Percentiles rank a stretch among this genome's conserved stretches.
phyloP scores from a whole-genome alignment of 2,888 invertebrate species.

The Clusia tigrina region DNA sequence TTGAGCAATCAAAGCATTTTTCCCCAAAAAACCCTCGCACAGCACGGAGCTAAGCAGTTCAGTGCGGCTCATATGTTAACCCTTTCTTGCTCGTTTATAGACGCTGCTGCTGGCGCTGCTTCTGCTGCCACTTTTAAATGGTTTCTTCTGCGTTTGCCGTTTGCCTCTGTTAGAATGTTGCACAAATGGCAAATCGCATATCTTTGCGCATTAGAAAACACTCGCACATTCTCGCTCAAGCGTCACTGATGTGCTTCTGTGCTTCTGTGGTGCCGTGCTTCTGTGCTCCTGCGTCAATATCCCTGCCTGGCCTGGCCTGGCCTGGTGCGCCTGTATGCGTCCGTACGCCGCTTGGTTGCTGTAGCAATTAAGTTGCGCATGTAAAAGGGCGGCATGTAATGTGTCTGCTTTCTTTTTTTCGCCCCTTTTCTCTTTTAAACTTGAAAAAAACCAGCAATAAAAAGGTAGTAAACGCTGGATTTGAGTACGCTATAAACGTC shows the following conservation, averaged over 20 bases:
- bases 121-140: background rate
- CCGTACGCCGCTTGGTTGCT: background rate
- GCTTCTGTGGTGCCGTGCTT: no score
- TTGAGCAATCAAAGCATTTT: no score
- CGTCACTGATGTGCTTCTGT: background rate
- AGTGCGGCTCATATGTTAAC: no score
- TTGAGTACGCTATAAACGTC: background rate
- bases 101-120: background rate
- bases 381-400: background rate
- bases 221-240: background rate
- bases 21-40: no score
- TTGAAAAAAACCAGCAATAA: no score
- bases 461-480: background rate
- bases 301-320: no score
- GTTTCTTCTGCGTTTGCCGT: background rate
- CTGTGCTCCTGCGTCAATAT: no score
- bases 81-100: background rate
- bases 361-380: background rate
- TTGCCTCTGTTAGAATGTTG: background rate
- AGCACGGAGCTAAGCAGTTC: no score
- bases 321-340: background rate
- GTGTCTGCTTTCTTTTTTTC: background rate
- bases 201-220: background rate
- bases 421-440: no score
- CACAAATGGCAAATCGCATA: background rate